These are phyloP conservation scores for Tuberolachnus salignus DNA, from an alignment of 2,888 invertebrate genomes.

Conservation along the genomic window DNA sequence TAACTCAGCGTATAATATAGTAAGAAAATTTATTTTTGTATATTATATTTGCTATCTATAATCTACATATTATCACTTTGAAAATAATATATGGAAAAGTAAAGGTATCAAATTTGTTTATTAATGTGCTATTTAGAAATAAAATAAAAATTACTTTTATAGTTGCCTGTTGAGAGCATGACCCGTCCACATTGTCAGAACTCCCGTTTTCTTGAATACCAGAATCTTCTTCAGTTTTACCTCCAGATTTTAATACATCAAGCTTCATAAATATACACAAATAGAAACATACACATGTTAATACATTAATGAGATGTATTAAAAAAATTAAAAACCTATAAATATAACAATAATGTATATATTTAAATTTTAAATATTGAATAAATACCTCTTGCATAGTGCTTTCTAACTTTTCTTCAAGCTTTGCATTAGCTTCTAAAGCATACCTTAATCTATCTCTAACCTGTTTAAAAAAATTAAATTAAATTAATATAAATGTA, in stretches of 20 bases:
- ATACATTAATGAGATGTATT: too few species aligned
- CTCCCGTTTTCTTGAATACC: slow-evolving; percentile 42
- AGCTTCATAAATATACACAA: slow-evolving; percentile 27
- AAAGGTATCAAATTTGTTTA: neutral
- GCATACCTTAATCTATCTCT: slow-evolving; percentile 95
- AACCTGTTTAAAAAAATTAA: slow-evolving; percentile 70
- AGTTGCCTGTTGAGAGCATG: slow-evolving; percentile 7
- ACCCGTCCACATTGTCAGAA: slow-evolving; percentile 37
- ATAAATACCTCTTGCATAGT: slow-evolving; percentile 90
- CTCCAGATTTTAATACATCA: slow-evolving; percentile 50
- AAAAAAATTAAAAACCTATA: too few species aligned
- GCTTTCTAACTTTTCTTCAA: slow-evolving; percentile 94
- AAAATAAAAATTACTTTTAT: slow-evolving; percentile 52
- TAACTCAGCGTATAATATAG: too few species aligned
- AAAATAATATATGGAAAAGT: slow-evolving; percentile 4
- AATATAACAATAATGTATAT: neutral
- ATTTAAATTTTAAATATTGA: neutral
- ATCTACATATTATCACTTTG: neutral
- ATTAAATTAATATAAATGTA: neutral
- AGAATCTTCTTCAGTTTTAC: slow-evolving; percentile 44
- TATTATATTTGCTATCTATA: slow-evolving; percentile 20
- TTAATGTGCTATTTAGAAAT: neutral
- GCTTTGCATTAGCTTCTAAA: slow-evolving; percentile 90
- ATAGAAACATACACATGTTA: too few species aligned
- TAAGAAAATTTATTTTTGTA: slow-evolving; percentile 16